phyloP scores from a whole-genome alignment of 2,113 vertebrate species.

The Syngnathus scovelli region DNA sequence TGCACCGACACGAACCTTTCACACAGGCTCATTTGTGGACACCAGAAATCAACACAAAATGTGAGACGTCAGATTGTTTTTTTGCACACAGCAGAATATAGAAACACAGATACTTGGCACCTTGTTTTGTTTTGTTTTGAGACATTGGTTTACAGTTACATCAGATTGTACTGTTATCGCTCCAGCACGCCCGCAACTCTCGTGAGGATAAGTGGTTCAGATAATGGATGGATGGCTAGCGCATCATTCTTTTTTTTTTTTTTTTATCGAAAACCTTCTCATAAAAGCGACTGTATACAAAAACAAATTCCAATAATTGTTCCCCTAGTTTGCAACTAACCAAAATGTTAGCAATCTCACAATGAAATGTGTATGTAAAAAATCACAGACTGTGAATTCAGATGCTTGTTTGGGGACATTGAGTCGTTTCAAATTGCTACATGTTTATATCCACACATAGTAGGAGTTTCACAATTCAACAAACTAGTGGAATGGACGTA shows the following conservation, averaged over 20 bases:
- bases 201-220: too few relatives aligned
- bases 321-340: background rate
- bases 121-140: constrained; percentile 27
- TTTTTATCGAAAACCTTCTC: background rate
- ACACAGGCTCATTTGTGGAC: constrained; percentile 41
- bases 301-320: background rate
- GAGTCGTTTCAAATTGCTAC: constrained; percentile 2
- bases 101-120: constrained; percentile 13
- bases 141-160: background rate
- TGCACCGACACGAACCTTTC: constrained; percentile 20
- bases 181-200: too few relatives aligned
- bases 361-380: background rate
- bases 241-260: background rate
- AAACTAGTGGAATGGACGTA: constrained; percentile 14
- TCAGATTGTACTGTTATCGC: background rate
- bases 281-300: background rate
- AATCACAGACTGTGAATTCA: background rate
- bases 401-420: background rate
- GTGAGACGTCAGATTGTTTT: constrained; percentile 44
- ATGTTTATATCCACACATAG: constrained; percentile 29
- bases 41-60: constrained; percentile 45
- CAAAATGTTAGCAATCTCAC: too few relatives aligned
- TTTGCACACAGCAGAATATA: constrained; percentile 29
- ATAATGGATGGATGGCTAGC: too few relatives aligned
- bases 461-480: constrained; percentile 51